These are phyloP conservation scores for Eupeodes luniger DNA, from an alignment of 2,888 invertebrate species.

Conservation along the genomic window DNA sequence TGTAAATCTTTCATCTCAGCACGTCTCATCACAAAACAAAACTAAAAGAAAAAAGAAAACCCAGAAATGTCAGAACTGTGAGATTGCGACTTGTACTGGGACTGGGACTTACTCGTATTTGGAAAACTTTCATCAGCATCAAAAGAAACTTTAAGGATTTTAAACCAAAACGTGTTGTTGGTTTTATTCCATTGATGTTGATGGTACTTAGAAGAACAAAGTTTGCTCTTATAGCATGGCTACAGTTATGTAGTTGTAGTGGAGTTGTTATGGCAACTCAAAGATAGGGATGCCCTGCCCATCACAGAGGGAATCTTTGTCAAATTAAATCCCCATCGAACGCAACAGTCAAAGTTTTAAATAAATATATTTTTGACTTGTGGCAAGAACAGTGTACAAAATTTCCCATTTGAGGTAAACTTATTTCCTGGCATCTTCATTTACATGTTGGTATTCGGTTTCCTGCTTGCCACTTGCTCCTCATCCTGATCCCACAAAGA, in stretches of 20 bases:
- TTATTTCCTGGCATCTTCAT: not conserved
- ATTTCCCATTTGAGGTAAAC: not conserved
- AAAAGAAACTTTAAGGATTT: conserved; percentile 5
- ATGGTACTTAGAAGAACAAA: conserved; percentile 1
- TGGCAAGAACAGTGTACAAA: not conserved
- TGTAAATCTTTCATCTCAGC: conserved; percentile 24
- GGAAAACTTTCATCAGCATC: conserved; percentile 17
- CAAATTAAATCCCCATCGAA: conserved; percentile 17
- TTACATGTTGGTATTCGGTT: not conserved
- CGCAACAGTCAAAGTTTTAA: not conserved
- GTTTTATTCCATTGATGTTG: not conserved
- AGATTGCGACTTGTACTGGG: no score
- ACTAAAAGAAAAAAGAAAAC: not conserved
- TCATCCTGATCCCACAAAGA: not conserved
- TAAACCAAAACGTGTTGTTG: conserved; percentile 32
- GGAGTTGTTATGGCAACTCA: conserved; percentile 3
- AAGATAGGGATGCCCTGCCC: not conserved
- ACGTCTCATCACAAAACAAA: conserved; percentile 8
- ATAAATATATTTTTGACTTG: not conserved
- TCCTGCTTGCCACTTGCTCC: no score
- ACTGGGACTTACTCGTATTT: not conserved
- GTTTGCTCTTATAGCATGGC: not conserved
- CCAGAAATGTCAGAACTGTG: no score
- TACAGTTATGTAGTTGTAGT: no score
- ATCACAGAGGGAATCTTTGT: not conserved